Percentiles rank a stretch among this genome's conserved stretches.
Conservation (phyloP, 2,888 invertebrate genomes). For the Odontocerum albicorne region DNA sequence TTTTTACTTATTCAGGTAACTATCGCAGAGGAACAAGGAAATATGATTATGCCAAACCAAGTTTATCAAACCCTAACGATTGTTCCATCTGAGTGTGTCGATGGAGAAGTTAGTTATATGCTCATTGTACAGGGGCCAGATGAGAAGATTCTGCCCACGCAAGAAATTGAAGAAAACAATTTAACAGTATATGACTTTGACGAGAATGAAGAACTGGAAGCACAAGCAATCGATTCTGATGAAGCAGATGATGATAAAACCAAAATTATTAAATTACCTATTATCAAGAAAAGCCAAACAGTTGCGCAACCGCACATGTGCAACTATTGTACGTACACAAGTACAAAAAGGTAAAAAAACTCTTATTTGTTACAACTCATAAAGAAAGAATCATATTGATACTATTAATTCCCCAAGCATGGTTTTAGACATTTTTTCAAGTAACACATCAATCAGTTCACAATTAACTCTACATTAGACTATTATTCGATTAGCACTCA, state of each 20-base stretch:
- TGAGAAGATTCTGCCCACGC: slow-evolving; percentile 40
- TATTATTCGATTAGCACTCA: no score
- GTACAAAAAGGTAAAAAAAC: slow-evolving; percentile 77
- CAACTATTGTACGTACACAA: slow-evolving; percentile 89
- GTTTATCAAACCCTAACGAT: slow-evolving; percentile 81
- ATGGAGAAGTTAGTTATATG: slow-evolving; percentile 85
- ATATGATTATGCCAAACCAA: no score
- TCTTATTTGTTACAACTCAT: no score
- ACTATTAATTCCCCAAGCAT: no score
- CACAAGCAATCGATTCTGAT: slow-evolving; percentile 51
- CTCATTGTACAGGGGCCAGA: slow-evolving; percentile 79
- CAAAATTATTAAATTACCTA: slow-evolving; percentile 63
- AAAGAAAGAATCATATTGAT: no score
- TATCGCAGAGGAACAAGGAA: no score
- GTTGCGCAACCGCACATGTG: slow-evolving; percentile 78
- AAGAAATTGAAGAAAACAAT: slow-evolving; percentile 49
- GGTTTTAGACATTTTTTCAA: no score
- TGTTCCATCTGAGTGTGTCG: slow-evolving; percentile 74
- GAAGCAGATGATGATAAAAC: slow-evolving; percentile 67
- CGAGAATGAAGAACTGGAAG: slow-evolving; percentile 62
- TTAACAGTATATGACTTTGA: slow-evolving; percentile 72
- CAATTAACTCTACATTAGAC: no score
- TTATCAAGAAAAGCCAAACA: slow-evolving; percentile 53
- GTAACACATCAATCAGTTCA: no score
- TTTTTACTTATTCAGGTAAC: no score